Evolutionary conservation across 2,888 invertebrate genomes (phyloP).

Genomic region (Spatulosminthurus flaviceps): DNA sequence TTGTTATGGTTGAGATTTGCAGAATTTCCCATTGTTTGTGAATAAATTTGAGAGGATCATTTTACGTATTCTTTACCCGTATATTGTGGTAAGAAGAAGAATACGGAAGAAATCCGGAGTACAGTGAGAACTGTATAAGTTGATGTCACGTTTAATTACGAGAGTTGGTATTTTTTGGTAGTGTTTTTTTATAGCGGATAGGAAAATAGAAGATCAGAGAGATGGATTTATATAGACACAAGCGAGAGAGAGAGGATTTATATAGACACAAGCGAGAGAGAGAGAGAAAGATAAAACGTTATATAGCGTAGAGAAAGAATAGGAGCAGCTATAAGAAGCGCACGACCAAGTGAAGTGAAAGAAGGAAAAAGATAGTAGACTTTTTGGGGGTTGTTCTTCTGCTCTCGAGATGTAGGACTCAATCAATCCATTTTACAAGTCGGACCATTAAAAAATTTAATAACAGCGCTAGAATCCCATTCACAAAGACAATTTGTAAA

Average conservation of each 20-base stretch:
- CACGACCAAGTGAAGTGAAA: not conserved
- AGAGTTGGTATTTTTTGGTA: too few relatives aligned
- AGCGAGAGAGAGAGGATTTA: not conserved
- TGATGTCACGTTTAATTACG: too few relatives aligned
- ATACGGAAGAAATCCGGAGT: too few relatives aligned
- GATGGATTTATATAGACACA: too few relatives aligned
- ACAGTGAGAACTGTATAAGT: too few relatives aligned
- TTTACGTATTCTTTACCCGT: too few relatives aligned
- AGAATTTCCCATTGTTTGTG: too few relatives aligned
- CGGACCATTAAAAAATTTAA: conserved; percentile 64
- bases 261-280: not conserved
- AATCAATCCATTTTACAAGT: conserved; percentile 64
- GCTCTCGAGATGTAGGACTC: conserved; percentile 56
- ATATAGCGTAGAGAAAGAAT: not conserved
- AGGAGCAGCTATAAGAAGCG: too few relatives aligned
- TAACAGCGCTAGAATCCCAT: conserved; percentile 63
- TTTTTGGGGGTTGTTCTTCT: conserved; percentile 29
- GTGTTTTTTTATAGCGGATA: not conserved
- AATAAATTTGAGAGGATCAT: too few relatives aligned
- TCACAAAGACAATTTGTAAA: conserved; percentile 64
- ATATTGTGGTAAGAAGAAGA: too few relatives aligned
- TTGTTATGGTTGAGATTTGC: too few relatives aligned
- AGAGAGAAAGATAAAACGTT: not conserved
- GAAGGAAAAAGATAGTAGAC: conserved; percentile 18
- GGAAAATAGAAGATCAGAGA: not conserved